Evolutionary conservation across 2,888 invertebrate genomes (phyloP), one percentile per base, ranked within the genome.

Genomic region (Masnerella sp.): DNA sequence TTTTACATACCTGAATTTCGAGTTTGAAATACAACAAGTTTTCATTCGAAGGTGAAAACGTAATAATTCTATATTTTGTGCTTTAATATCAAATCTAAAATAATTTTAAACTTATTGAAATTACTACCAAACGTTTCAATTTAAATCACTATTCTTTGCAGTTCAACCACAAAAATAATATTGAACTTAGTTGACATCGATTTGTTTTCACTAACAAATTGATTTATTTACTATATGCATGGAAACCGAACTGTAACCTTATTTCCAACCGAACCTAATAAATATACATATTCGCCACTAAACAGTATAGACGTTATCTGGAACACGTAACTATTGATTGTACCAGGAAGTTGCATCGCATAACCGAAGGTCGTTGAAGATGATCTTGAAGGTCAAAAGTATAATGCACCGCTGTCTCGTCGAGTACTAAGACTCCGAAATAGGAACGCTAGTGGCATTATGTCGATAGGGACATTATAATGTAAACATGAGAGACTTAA

Each of bases 331-430:
- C 12, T 49, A 43, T 43, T 43, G 30, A 49, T 30, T 32, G 30
- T 32, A 17, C 30, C 20, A 51, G 20, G 20, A 34, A 51, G 34
- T 18, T 51, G 20, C 49, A 32, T 34, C 34, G 49, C 20, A 34
- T 12, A 51, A 20, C 22, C 14, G 12, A 51, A 51, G 47, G 30
- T 49, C 18, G 49, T 12, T 1, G 43, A 15, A 34, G 20, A 51
- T 51, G 32, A 51, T 51, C 49, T 20, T 9, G 34, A 51, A 51
- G 49, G 34, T 51, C 28, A 32, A 51, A 32, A 20, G 49, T 18
- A 34, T 34, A 51, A 51, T 34, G 20, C 18, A 4, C 20, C 4
- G 22, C n/a, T 45, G 5, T n/a, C 5, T 42, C 20, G 5, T 22
- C 42, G 12, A 42, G 22, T 1, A 42, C 12, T 5, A 22, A 42